phyloP scores from a whole-genome alignment of 2,113 vertebrate species.

The Urocitellus parryii region DNA sequence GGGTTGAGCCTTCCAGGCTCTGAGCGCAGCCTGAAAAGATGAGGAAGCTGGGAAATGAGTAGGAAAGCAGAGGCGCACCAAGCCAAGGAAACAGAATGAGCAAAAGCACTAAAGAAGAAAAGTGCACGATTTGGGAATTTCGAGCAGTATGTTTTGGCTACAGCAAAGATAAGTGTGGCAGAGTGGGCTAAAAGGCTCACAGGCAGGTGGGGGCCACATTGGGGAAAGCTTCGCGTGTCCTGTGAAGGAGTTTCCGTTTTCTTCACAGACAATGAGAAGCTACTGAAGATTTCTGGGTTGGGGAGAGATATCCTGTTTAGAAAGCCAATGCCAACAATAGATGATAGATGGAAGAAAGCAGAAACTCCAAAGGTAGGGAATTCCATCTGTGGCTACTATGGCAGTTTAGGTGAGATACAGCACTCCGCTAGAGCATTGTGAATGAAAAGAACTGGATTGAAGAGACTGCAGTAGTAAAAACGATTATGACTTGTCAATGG shows the following conservation, averaged over 20 bases:
- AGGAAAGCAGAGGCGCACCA: neutral
- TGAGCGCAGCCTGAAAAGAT: neutral
- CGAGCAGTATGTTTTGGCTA: conserved; percentile 10
- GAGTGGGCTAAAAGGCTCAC: conserved; percentile 8
- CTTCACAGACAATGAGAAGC: neutral
- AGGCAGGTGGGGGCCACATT: neutral
- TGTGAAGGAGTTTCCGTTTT: conserved; percentile 11
- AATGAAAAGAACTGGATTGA: conserved; percentile 19
- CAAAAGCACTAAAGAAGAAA: neutral
- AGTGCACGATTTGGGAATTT: neutral
- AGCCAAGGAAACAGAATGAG: conserved; percentile 15
- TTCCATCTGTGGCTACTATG: neutral
- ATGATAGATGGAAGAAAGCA: neutral
- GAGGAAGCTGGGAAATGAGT: neutral
- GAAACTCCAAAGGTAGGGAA: neutral
- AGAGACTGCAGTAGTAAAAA: conserved; percentile 23
- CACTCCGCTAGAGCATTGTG: neutral
- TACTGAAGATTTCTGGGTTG: conserved; percentile 33
- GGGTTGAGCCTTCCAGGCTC: neutral
- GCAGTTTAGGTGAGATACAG: neutral
- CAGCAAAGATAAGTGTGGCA: neutral
- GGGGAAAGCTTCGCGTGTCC: neutral
- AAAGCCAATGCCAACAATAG: conserved; percentile 21
- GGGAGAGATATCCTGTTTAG: conserved; percentile 36
- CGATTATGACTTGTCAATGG: neutral